Evolutionary conservation across 2,113 vertebrate species (phyloP), one percentile per base, ranked within the genome.

Genomic region (Cololabis saira): DNA sequence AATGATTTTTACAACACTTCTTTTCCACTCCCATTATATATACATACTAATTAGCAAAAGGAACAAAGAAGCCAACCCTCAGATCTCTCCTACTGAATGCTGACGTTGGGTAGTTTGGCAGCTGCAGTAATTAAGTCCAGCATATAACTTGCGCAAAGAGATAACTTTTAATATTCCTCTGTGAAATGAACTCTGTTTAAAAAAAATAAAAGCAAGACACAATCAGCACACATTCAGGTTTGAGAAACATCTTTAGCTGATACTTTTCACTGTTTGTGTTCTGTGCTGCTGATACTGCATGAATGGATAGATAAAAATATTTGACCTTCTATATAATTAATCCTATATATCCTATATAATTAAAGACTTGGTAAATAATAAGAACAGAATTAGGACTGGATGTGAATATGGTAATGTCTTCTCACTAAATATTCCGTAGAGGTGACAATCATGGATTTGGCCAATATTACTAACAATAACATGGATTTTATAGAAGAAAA

Each of bases 21-120:
- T 65, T 70, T 62, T 45, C 60, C 43, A 10, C n/a, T 33, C 10
- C 50, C 43, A 50, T 53, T 58, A 27, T 48, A 67, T 52, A 66
- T 42, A 66, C 70, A 82, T 81, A 67, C 80, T 85, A 88, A 92
- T 90, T 88, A 87, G 54, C 44, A 37, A 21, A 54, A 62, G 59
- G 83, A 91, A 89, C 68, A 87, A 86, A 90, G 74, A 83, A 76
- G 47, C 73, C 52, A 73, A 41, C 66, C 59, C 82, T 87, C 71
- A 90, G 75, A 87, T 87, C 85, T 74, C 72, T 69, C n/a, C 51
- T 16, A 27, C 60, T 78, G 56, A 82, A 77, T 83, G 84, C 78
- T 92, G 92, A 89, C 76, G 82, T 80, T 63, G 77, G 81, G 79
- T 74, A 75, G 65, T 83, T 91, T 77, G 80, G 78, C 84, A 76